Conservation (phyloP, 2,888 invertebrate species). For the Xestia rhomboidea region DNA sequence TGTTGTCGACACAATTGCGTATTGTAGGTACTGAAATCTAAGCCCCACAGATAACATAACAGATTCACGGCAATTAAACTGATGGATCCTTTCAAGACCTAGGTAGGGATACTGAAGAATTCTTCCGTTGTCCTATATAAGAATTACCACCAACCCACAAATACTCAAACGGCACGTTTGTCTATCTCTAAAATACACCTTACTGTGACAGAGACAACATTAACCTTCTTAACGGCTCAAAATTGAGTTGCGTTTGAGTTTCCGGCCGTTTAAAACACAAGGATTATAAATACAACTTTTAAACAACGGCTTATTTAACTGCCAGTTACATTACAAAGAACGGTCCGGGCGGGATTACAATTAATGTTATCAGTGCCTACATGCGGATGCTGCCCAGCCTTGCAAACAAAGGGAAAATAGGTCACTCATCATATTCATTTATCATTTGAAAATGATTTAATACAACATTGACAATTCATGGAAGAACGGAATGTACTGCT, state of each 20-base stretch:
- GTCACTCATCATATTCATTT: conserved; percentile 20
- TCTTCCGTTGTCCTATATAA: too few species aligned
- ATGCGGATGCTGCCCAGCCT: conserved; percentile 21
- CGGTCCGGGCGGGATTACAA: conserved; percentile 31
- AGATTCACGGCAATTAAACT: background rate
- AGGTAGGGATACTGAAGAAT: background rate
- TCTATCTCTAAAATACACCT: background rate
- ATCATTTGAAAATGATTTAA: conserved; percentile 17
- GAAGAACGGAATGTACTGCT: background rate
- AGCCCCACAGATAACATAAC: background rate
- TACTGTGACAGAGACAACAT: background rate
- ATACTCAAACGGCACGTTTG: background rate
- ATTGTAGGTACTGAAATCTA: background rate
- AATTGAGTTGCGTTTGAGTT: conserved; percentile 1
- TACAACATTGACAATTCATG: background rate
- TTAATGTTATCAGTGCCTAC: conserved; percentile 29
- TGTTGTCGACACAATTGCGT: background rate
- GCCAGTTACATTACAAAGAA: conserved; percentile 31
- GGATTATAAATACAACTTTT: conserved; percentile 34
- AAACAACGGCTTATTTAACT: conserved; percentile 34
- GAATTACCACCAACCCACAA: background rate
- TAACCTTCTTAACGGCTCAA: background rate
- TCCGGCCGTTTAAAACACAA: conserved; percentile 10
- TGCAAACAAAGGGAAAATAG: conserved; percentile 28
- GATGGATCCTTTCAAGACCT: background rate